Conservation (phyloP, 2,113 vertebrate genomes). For the Mobula birostris region DNA sequence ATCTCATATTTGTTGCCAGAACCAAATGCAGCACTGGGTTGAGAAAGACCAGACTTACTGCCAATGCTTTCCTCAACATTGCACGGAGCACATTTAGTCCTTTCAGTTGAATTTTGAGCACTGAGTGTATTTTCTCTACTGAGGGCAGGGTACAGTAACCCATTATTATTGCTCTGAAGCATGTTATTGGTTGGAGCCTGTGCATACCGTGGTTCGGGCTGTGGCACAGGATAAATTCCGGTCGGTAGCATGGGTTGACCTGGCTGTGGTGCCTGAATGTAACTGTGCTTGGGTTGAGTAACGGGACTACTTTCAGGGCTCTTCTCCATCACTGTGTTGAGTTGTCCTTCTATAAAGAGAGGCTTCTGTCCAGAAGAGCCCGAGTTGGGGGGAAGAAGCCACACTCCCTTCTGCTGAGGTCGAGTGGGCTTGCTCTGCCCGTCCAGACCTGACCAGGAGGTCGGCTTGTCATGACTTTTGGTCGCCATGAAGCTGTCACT, state of each 20-base stretch:
- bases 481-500: constrained; percentile 82
- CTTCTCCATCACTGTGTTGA: constrained; percentile 84
- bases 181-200: constrained; percentile 63
- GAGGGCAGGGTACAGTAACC: constrained; percentile 63
- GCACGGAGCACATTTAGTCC: neutral
- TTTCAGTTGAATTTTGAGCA: constrained; percentile 41
- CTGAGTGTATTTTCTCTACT: constrained; percentile 68
- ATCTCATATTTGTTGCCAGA: constrained; percentile 54
- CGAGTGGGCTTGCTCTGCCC: constrained; percentile 59
- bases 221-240: constrained; percentile 68
- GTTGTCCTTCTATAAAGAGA: constrained; percentile 66
- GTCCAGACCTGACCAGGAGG: constrained; percentile 74
- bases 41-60: constrained; percentile 48
- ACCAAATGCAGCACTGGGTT: constrained; percentile 42
- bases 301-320: constrained; percentile 88
- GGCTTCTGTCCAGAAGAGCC: constrained; percentile 54
- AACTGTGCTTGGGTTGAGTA: constrained; percentile 68
- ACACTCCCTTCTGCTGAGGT: constrained; percentile 60
- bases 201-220: constrained; percentile 75
- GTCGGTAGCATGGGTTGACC: constrained; percentile 71
- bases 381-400: constrained; percentile 56
- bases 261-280: constrained; percentile 57
- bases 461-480: constrained; percentile 74
- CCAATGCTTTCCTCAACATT: constrained; percentile 61
- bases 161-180: constrained; percentile 42